Percentiles rank a stretch among this genome's conserved stretches.
These are phyloP conservation scores for Hippocampus guttulatus DNA, from an alignment of 2,113 vertebrate species.

Conservation along the genomic window DNA sequence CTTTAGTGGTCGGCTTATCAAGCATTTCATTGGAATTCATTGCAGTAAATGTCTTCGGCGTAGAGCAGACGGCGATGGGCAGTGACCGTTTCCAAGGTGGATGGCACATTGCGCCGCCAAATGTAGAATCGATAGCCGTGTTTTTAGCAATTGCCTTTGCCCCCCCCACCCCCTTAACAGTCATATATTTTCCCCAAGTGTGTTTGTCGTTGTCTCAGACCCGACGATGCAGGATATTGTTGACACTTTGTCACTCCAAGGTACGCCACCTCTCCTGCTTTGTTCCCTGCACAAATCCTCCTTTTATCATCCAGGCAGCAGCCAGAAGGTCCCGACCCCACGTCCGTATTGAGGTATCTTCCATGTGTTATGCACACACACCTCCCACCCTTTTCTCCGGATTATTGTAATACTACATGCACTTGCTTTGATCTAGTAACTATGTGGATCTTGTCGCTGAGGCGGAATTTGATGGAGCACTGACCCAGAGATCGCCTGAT, in stretches of 20 bases:
- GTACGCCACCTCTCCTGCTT: conserved; percentile 48
- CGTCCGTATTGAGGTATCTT: conserved; percentile 63
- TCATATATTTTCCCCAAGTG: conserved; percentile 17
- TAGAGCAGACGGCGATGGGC: conserved; percentile 8
- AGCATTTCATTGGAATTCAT: conserved; percentile 45
- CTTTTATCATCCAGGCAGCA: conserved; percentile 66
- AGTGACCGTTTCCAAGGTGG: conserved; percentile 5
- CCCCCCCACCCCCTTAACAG: background rate
- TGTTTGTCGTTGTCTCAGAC: conserved; percentile 16
- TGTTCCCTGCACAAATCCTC: conserved; percentile 66
- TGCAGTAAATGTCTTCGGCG: conserved; percentile 23
- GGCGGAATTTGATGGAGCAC: conserved; percentile 53
- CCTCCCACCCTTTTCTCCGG: conserved; percentile 28
- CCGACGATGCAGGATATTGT: conserved; percentile 44
- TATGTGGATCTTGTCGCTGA: conserved; percentile 58
- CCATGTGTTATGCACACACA: conserved; percentile 49
- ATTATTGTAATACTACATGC: conserved; percentile 66
- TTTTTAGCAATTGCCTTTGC: conserved; percentile 11
- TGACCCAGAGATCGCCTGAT: conserved; percentile 39
- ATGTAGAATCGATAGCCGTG: conserved; percentile 9
- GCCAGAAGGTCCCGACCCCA: conserved; percentile 64
- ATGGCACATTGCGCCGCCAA: background rate
- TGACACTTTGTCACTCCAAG: conserved; percentile 42
- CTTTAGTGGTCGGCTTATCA: conserved; percentile 45
- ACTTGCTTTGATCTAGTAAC: conserved; percentile 69